These are phyloP conservation scores for Machimus rusticus DNA, from an alignment of 2,888 invertebrate species.

Conservation along the genomic window DNA sequence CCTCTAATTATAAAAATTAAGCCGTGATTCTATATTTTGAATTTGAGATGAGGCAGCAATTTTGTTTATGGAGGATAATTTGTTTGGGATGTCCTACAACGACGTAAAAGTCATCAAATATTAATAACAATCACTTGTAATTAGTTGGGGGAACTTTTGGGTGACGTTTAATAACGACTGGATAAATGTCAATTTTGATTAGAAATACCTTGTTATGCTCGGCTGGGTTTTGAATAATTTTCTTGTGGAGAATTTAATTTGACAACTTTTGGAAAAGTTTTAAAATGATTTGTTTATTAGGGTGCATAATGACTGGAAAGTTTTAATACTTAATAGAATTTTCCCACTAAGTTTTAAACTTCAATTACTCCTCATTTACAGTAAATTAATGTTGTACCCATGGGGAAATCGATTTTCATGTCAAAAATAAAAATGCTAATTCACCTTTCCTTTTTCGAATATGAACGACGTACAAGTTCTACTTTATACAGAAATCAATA, in stretches of 20 bases:
- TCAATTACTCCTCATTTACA: neutral
- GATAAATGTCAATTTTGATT: neutral
- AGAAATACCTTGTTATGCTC: neutral
- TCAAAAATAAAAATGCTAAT: neutral
- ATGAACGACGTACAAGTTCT: no score
- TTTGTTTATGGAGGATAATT: conserved; percentile 4
- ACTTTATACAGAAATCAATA: no score
- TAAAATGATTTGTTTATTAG: neutral
- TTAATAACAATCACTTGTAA: conserved; percentile 23
- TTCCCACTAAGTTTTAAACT: neutral
- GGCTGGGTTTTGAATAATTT: neutral
- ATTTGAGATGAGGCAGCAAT: conserved; percentile 15
- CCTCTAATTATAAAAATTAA: conserved; percentile 37
- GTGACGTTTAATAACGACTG: neutral
- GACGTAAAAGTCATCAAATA: neutral
- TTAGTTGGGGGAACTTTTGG: conserved; percentile 2
- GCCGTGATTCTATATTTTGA: conserved; percentile 10
- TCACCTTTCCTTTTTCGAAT: neutral
- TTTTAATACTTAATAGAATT: neutral
- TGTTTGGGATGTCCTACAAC: conserved; percentile 1
- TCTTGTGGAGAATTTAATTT: neutral
- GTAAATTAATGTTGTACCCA: neutral
- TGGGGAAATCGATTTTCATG: neutral
- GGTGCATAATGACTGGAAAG: neutral
- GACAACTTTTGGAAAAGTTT: neutral